Base-by-base conservation (phyloP, 1,140 invertebrate species). In the Eriosoma lanigerum region DNA sequence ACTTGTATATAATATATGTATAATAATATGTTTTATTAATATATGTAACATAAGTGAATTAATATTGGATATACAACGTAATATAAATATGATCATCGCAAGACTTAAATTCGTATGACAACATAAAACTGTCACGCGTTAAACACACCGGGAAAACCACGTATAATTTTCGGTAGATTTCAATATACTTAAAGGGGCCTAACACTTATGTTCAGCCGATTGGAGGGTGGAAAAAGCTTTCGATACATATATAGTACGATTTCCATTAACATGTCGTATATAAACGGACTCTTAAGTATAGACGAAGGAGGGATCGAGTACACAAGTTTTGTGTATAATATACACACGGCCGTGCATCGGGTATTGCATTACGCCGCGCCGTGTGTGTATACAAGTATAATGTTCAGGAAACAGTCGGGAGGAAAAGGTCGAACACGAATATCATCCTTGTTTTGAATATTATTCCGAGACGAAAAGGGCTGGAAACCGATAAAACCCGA, bases 211-310 rank as follows among this genome's bases (percentile, higher is more conserved):
- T 26, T 15, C 44, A 15, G 66, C 26, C 24, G 1, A 52, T 48
- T 38, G 13, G 44, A 29, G 66, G 21, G 66, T 46, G 44, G 68
- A 72, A 72, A 70, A 72, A 72, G 68, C 68, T 72, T 72, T 72
- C 68, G 68, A 72, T 72, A 38, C 32, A 8, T 38, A 38, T 38
- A 38, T 38, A 72, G 68, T 58, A 19, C 72, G 52, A 56, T 56
- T 76, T 76, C 72, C 72, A 76, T 76, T 76, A 76, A 76, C 72
- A 76, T 26, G 52, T 46, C 24, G 46, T 64, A 64, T 38, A 38
- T 38, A 38, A 4, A 38, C n/a, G n/a, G 1, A 48, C 66, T 68
- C 66, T 68, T 48, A 48, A 46, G 66, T 68, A 68, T 10, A 58
- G n/a, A 56, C 32, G 13, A 44, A n/a, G 13, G 32, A 44, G 70